phyloP scores from a whole-genome alignment of 2,113 vertebrate species.

The Panthera tigris region DNA sequence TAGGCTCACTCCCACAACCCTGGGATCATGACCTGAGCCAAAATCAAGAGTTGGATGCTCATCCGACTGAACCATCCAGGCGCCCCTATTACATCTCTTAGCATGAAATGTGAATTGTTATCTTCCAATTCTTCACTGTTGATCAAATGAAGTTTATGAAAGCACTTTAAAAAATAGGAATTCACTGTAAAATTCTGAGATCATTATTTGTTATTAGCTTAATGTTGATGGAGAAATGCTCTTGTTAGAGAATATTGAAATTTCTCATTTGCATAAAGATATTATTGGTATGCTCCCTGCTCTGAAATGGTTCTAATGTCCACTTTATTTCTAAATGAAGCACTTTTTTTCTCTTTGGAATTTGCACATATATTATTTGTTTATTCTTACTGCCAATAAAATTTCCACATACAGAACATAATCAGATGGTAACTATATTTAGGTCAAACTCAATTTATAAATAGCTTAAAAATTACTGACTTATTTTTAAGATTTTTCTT shows the following conservation, averaged over 20 bases:
- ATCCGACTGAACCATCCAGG: no score
- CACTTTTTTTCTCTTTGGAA: neutral
- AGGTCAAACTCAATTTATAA: neutral
- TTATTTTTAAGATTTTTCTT: neutral
- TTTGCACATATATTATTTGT: neutral
- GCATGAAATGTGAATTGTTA: neutral
- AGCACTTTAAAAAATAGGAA: conserved; percentile 2
- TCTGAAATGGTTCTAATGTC: neutral
- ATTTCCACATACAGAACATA: neutral
- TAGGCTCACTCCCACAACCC: no score
- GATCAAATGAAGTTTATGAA: neutral
- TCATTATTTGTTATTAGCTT: conserved; percentile 32
- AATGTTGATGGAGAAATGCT: conserved; percentile 7
- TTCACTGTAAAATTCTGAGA: neutral
- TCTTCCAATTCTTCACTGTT: conserved; percentile 6
- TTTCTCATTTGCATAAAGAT: conserved; percentile 19
- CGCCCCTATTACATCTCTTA: neutral
- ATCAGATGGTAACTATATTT: neutral
- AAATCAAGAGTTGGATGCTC: no score
- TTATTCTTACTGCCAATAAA: neutral
- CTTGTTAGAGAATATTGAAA: neutral
- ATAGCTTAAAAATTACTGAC: neutral
- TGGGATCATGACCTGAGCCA: no score
- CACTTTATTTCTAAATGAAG: conserved; percentile 5
- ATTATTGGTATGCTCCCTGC: neutral